Evolutionary conservation across 64 coral and sea anemone species (phyloP), one percentile per base, ranked within the genome.

Genomic region (Actinia equina): DNA sequence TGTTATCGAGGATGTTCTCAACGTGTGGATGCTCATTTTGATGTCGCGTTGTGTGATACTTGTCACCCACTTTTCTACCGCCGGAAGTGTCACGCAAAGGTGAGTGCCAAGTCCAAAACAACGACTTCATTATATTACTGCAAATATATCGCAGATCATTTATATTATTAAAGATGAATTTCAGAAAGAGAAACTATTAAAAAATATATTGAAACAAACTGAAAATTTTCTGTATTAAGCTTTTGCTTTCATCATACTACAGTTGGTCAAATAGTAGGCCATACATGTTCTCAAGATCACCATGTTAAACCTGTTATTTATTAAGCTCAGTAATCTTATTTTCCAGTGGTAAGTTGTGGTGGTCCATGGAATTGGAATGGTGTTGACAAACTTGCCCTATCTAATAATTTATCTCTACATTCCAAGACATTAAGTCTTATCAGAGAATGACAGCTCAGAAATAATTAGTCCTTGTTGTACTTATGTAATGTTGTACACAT

Each of bases 61-160:
- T 99, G 97, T 86, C 93, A 95, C 78, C 93, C 97, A 0, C 58
- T 99, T 84, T 99, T 99, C 70, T 99, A 99, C 71, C 88, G 97
- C 37, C 97, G 97, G 20, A 99, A 99, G 86, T 99, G 97, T 57
- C 97, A 99, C 91, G 97, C 97, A 5, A 99, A 99, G 97, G 97
- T 99, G 89, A 61, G 88, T 10, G 11, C 43, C 69, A 26, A 74
- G 20, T n/a, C 20, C 69, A 74, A 74, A 74, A 74, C 69, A 71
- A 71, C 22, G 65, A 71, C n/a, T 25, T 71, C 26, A 74, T 13
- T 41, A 15, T 27, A 59, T 22, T 65, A 22, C 22, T 49, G 22
- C 62, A 65, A 19, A 20, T 22, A n/a, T 65, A 65, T 57, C 7
- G 46, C 46, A 49, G 46, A 49, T 49, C 46, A 49, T 49, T 49